phyloP scores from a whole-genome alignment of 2,797 vertebrate genomes.

The Enteromius viviparus region DNA sequence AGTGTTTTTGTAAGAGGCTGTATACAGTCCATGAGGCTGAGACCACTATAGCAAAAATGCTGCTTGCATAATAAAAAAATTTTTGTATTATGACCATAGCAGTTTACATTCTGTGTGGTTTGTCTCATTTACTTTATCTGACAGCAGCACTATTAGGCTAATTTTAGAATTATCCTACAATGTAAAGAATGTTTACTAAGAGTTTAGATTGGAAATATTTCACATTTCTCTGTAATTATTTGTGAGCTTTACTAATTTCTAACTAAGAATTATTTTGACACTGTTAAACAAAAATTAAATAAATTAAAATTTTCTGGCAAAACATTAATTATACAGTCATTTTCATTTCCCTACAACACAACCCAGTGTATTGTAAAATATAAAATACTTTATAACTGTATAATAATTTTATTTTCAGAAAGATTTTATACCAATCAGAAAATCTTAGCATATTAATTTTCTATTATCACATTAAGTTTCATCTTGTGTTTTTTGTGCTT shows the following conservation, averaged over 20 bases:
- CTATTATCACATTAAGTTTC: not conserved
- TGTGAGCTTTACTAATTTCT: not conserved
- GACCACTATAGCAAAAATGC: not conserved
- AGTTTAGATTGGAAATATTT: not conserved
- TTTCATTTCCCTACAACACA: not conserved
- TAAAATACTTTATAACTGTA: not conserved
- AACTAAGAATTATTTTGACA: not conserved
- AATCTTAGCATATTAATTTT: not conserved
- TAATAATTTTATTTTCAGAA: not conserved
- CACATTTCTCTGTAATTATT: not conserved
- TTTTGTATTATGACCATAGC: not conserved
- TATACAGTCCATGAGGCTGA: not conserved
- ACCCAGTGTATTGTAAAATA: not conserved
- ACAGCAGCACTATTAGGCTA: not conserved
- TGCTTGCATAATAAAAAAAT: not conserved
- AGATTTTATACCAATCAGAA: not conserved
- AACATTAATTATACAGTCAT: not conserved
- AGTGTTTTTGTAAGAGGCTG: not conserved
- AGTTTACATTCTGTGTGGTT: not conserved
- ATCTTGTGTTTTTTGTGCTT: not conserved
- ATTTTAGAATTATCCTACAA: not conserved
- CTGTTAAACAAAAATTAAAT: not conserved
- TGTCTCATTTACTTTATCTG: not conserved
- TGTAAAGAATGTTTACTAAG: not conserved
- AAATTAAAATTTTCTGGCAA: not conserved